Evolutionary conservation across 2,797 vertebrate genomes (phyloP), one percentile per base, ranked within the genome.

Genomic region (Sebastes nivosus): DNA sequence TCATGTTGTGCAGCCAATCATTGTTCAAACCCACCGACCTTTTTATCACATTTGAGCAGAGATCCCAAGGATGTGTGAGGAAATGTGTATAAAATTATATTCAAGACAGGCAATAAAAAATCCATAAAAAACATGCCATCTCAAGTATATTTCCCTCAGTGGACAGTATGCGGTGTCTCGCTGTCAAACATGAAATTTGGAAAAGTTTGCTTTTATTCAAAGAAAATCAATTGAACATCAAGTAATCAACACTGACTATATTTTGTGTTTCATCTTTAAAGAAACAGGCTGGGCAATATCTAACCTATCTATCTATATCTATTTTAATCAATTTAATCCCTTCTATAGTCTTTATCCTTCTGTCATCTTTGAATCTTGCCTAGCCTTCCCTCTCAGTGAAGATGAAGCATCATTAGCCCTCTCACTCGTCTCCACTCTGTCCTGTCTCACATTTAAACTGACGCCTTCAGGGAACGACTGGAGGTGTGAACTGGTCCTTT

Each of bases 401-500:
- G 64, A 63, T 42, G 50, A 75, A 27, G 9, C 67, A 58, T 80
- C 69, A 5, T 72, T 66, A 75, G 30, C 18, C 25, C 29, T 8
- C 55, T 63, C 13, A 10, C 24, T 76, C 6, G 7, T 77, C 60
- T 67, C 61, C 30, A 3, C n/a, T 66, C 38, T 27, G 30, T 54
- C 29, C 61, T 24, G 24, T 52, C 54, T 75, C 20, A 29, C 72
- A 57, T 84, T 86, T 68, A 74, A 72, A 38, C 3, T 3, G 68
- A 69, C 20, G 42, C 77, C 84, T 71, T 71, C 27, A 0, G 81
- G 86, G 86, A 82, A 36, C 6, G 2, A 63, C 79, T 59, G 65
- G 63, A 83, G 82, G 83, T 88, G 89, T 76, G 77, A 91, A 81
- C 66, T 13, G 69, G 36, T 63, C 77, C 73, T 91, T 85, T 88